A percentile compares a stretch with the other conserved stretches of the same genome.
phyloP scores from a whole-genome alignment of 1,140 invertebrate species.

The Apis mellifera region Amel_HAv3.1 CM009933.2:13490001-13490500 shows the following conservation, averaged over 20 bases:
- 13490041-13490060: too few species aligned
- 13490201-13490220: not conserved
- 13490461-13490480: too few species aligned
- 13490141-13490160: too few species aligned
- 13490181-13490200: not conserved
- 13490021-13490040: too few species aligned
- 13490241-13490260: not conserved
- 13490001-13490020: too few species aligned
- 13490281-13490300: not conserved
- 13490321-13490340: not conserved
- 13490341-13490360: too few species aligned
- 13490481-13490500: too few species aligned
- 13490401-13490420: not conserved
- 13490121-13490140: not conserved
- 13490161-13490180: not conserved
- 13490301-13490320: not conserved
- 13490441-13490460: too few species aligned
- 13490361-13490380: too few species aligned
- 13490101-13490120: not conserved
- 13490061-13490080: not conserved
- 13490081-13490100: not conserved
- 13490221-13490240: slow-evolving; percentile 1
- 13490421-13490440: too few species aligned
- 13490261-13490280: not conserved
- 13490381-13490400: not conserved